Evolutionary conservation across 2,888 invertebrate species (phyloP).

Genomic region (Ichneumoninae sp.): DNA sequence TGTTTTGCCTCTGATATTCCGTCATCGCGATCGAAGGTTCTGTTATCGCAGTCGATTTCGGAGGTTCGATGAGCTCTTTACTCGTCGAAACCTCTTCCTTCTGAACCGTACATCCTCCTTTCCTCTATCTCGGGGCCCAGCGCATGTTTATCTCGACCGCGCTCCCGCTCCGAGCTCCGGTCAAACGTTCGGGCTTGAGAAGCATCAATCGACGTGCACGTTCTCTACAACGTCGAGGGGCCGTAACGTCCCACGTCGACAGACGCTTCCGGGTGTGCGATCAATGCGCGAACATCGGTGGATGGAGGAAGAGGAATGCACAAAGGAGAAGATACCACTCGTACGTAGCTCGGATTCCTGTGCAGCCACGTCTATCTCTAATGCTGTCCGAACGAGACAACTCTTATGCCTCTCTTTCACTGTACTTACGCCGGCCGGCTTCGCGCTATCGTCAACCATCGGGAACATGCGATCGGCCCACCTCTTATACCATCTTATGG

Average conservation of each 20-base stretch:
- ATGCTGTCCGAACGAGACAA: constrained; percentile 47
- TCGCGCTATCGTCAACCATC: constrained; percentile 54
- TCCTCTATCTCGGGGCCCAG: constrained; percentile 14
- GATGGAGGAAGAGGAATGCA: constrained; percentile 42
- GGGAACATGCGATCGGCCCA: constrained; percentile 42
- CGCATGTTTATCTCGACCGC: constrained; percentile 18
- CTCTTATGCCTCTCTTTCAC: constrained; percentile 28
- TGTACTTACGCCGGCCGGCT: neutral
- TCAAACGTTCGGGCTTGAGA: constrained; percentile 46
- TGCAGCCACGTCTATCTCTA: constrained; percentile 38
- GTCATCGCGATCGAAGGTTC: constrained; percentile 8
- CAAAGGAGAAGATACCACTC: constrained; percentile 45
- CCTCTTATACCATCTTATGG: constrained; percentile 8
- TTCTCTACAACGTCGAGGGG: constrained; percentile 35
- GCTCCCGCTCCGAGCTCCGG: constrained; percentile 5
- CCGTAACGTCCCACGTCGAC: constrained; percentile 41
- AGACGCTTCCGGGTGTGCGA: constrained; percentile 59
- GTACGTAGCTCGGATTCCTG: constrained; percentile 22
- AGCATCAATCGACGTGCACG: constrained; percentile 54
- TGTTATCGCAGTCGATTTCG: constrained; percentile 35
- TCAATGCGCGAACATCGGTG: constrained; percentile 43
- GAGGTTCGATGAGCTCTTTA: neutral
- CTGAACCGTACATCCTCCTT: constrained; percentile 13
- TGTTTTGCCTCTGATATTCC: neutral
- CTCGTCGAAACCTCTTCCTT: constrained; percentile 20